Base-by-base conservation (phyloP, 2,888 invertebrate species). In the Idaea dimidiata region DNA sequence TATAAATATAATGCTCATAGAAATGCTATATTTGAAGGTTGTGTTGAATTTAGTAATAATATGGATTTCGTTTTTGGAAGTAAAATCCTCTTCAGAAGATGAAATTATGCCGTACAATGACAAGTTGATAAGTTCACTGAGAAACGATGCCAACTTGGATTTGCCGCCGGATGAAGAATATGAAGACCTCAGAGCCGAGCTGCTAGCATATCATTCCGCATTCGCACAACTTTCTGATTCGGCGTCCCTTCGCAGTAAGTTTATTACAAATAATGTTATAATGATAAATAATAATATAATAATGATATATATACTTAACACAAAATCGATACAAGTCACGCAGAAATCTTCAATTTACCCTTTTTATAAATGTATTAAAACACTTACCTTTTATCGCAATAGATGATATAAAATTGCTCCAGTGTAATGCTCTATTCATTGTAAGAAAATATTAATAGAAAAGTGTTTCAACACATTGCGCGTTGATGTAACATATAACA, bases 181-280 rank as follows among this genome's bases (percentile, higher is more conserved):
- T 65, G 91, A 92, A 62, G 91, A 92, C 68, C 76, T 92, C 16
- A 80, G 89, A 2, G 91, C 90, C 0, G 89, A 92, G 63, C 73
- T 91, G 58, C 78, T 91, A 0, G 91, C 91, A 17, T 89, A 89
- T 68, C 84, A 87, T 60, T 81, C 88, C 0, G 88, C 86, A 1
- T 76, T 92, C 0, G 80, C 86, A 8, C 77, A 84, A 0, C 73
- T 90, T 16, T 61, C 74, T 33, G 66, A 74, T 4, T 62, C 70
- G 0, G 66, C 69, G 54, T 43, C 65, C 1, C 61, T 66, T 17
- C 78, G 84, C 7, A 77, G 83, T 83, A 60, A 79, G 81, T 79
- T 62, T 0, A 8, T 43, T 10, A 43, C 43, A 43, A 2, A 33
- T 33, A 18, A 56, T 24, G 24, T 24, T 24, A 24, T 24, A 24